Evolutionary conservation across 2,797 vertebrate genomes (phyloP).

Genomic region (Platalea minor): DNA sequence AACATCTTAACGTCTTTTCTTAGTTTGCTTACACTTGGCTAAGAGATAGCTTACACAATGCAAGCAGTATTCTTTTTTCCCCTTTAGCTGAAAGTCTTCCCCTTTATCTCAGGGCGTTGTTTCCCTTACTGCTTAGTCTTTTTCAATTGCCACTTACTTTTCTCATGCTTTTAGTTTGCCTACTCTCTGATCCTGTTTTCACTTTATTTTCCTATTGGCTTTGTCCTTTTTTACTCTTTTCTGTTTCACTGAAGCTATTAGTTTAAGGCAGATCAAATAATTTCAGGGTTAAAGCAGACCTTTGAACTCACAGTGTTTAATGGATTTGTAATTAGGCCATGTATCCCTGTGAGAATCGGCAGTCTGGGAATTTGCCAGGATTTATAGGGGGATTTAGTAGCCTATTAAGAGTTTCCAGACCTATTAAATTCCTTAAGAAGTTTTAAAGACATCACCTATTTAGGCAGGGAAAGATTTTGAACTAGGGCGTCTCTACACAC

Average conservation of each 20-base stretch:
- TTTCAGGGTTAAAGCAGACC: constrained; percentile 13
- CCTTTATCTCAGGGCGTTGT: background rate
- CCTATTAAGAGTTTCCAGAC: constrained; percentile 35
- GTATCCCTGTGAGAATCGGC: constrained; percentile 40
- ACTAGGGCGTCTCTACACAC: background rate
- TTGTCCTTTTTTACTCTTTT: background rate
- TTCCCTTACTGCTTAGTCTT: background rate
- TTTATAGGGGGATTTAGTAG: constrained; percentile 49
- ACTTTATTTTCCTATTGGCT: background rate
- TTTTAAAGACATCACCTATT: constrained; percentile 11
- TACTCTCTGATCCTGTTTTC: background rate
- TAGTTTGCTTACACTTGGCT: background rate
- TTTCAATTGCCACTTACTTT: background rate
- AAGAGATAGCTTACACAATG: background rate
- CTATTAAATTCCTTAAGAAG: constrained; percentile 27
- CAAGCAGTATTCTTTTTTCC: background rate
- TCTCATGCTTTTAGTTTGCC: background rate
- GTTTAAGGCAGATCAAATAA: background rate
- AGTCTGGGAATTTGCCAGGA: constrained; percentile 26
- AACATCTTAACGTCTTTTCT: background rate
- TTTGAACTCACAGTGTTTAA: constrained; percentile 15
- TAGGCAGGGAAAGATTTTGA: background rate
- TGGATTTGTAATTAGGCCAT: constrained; percentile 53
- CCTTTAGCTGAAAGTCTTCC: background rate
- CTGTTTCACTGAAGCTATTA: background rate